phyloP scores from a whole-genome alignment of 1,140 invertebrate genomes.

The Gonioctena quinquepunctata region DNA sequence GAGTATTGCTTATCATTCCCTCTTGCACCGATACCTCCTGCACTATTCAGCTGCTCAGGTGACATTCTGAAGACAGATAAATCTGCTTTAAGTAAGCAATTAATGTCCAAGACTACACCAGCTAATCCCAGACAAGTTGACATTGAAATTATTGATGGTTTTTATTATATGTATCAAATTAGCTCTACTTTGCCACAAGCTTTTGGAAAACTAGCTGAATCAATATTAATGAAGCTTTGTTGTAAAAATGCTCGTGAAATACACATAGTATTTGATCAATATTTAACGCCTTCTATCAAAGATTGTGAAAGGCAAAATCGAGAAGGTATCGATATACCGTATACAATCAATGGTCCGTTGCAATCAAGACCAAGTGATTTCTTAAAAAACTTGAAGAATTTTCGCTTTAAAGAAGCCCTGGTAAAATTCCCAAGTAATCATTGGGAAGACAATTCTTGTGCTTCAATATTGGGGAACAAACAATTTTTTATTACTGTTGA shows the following conservation, averaged over 20 bases:
- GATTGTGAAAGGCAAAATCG: not conserved
- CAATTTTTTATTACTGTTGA: conserved; percentile 41
- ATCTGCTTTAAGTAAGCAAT: conserved; percentile 31
- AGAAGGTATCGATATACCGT: not conserved
- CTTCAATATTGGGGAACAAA: conserved; percentile 18
- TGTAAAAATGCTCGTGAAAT: not conserved
- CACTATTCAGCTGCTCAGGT: conserved; percentile 38
- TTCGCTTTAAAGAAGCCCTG: conserved; percentile 46
- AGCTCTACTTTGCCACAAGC: conserved; percentile 16
- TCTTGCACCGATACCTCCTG: conserved; percentile 42
- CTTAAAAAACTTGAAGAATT: conserved; percentile 43
- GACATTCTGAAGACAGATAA: conserved; percentile 42
- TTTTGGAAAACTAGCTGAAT: not conserved
- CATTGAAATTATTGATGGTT: conserved; percentile 43
- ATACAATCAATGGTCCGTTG: conserved; percentile 2
- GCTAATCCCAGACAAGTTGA: conserved; percentile 21
- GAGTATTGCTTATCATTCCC: conserved; percentile 40
- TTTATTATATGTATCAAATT: conserved; percentile 25
- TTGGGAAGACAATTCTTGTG: conserved; percentile 28
- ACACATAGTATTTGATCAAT: conserved; percentile 10
- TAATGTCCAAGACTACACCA: conserved; percentile 26
- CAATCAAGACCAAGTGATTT: conserved; percentile 47
- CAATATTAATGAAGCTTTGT: not conserved
- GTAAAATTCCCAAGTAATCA: conserved; percentile 43
- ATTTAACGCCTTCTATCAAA: conserved; percentile 12